phyloP scores from a whole-genome alignment of 2,113 vertebrate genomes.

The Phocoena sinus region DNA sequence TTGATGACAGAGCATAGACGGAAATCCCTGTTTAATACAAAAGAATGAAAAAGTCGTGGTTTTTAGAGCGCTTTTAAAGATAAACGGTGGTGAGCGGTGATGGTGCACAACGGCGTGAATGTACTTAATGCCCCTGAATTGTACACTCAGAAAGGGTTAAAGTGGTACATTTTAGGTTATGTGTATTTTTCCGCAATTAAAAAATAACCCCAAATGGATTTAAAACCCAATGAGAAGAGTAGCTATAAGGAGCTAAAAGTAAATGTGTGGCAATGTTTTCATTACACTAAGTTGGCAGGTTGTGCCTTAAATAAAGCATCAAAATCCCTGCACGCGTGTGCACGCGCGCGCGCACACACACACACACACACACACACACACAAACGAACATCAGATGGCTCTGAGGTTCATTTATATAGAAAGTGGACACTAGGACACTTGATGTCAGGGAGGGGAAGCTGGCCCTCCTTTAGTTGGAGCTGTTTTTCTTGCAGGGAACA shows the following conservation, averaged over 20 bases:
- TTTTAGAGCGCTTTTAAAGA: neutral
- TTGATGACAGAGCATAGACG: neutral
- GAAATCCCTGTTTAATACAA: neutral
- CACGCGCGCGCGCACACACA: fast-evolving
- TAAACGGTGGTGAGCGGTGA: neutral
- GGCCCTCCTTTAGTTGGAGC: neutral
- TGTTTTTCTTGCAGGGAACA: neutral
- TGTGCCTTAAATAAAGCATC: neutral
- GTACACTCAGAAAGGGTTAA: neutral
- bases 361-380: neutral
- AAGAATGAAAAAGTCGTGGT: neutral
- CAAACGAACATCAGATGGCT: neutral
- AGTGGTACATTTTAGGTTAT: neutral
- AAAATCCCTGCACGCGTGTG: neutral
- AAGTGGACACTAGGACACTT: neutral
- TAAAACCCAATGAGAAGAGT: neutral
- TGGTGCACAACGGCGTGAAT: neutral
- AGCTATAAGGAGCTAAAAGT: neutral
- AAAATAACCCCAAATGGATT: neutral
- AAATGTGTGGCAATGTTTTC: neutral
- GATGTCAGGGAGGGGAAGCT: neutral
- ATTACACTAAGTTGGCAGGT: neutral
- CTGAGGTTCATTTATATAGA: neutral
- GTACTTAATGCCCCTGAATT: neutral
- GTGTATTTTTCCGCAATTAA: neutral